Base-by-base conservation (phyloP, 2,797 vertebrate species). In the Arrhamphus sclerolepis region DNA sequence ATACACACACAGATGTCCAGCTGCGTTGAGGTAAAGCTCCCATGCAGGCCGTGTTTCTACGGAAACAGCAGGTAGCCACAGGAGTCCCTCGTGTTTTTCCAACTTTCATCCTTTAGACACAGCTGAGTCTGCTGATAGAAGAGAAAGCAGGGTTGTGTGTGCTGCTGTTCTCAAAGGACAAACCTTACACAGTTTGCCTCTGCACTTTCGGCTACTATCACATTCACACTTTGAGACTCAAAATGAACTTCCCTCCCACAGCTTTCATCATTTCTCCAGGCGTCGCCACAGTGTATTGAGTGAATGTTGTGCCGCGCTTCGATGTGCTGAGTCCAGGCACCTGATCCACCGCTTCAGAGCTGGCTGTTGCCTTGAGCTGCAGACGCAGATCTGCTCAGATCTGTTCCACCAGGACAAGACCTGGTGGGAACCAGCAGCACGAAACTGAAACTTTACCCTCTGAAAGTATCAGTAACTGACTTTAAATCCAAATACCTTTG, bases 51-150 rank as follows among this genome's bases (percentile, higher is more conserved):
- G 77, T 81, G 87, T 92, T 91, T 86, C 87, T 89, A 88, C 79
- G 58, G 85, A 85, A 91, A 90, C 90, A 87, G 84, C 84, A 84
- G 83, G 86, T 83, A 82, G 74, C 79, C 75, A 70, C 77, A 66
- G 66, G 76, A 83, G 81, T 82, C 82, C 67, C 72, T 83, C 75
- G 73, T 86, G 77, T 66, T 88, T 84, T 83, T 77, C 66, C 82
- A 83, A 75, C 85, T 72, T 78, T 77, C 70, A 85, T 84, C 75
- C 75, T 63, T 74, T 57, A 80, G 64, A 78, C 80, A 80, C 81
- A 87, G 84, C 86, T 89, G 80, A 86, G 75, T 76, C 80, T 82
- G 70, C 85, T 69, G 86, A 88, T 85, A 87, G 79, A 77, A 61
- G 72, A 59, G 71, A 59, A 75, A 63, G 49, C 22, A 16, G 21